Evolutionary conservation across 2,797 vertebrate species (phyloP).

Genomic region (Notolepis coatsorum): DNA sequence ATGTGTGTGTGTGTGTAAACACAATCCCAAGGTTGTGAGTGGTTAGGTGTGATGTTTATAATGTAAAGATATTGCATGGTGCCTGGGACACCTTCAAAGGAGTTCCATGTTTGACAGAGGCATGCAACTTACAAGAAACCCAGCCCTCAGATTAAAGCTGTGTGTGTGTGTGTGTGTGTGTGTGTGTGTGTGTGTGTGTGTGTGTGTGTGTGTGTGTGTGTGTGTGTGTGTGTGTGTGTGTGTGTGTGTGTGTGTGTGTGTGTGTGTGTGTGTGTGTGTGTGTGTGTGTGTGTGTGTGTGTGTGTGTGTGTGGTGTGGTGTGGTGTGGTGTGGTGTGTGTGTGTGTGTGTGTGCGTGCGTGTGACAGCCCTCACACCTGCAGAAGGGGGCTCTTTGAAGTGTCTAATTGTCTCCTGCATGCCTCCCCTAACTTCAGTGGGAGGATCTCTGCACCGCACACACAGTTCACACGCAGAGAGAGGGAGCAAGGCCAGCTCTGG

Average conservation of each 20-base stretch:
- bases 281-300: background rate
- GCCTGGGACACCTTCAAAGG: slow-evolving; percentile 55
- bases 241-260: background rate
- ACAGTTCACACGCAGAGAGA: slow-evolving; percentile 47
- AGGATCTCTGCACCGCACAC: slow-evolving; percentile 31
- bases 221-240: no score
- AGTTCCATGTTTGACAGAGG: slow-evolving; percentile 44
- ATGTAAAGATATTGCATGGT: slow-evolving; percentile 37
- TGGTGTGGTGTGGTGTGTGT: background rate
- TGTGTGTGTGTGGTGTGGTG: slow-evolving; percentile 2
- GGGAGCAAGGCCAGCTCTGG: slow-evolving; percentile 29
- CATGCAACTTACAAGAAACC: slow-evolving; percentile 36
- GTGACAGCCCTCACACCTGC: slow-evolving; percentile 57
- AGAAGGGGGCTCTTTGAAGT: slow-evolving; percentile 63
- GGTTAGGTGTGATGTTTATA: slow-evolving; percentile 49
- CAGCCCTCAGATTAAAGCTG: slow-evolving; percentile 20
- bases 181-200: background rate
- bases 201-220: no score
- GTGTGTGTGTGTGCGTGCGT: slow-evolving; percentile 26
- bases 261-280: slow-evolving; percentile 11
- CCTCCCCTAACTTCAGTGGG: slow-evolving; percentile 37
- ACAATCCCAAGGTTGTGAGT: slow-evolving; percentile 23
- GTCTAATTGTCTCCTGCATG: slow-evolving; percentile 50
- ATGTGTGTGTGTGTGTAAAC: slow-evolving; percentile 9
- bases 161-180: slow-evolving; percentile 6